These are phyloP conservation scores for Zhengitettix transpicula DNA, from an alignment of 2,888 invertebrate genomes.

Conservation along the genomic window DNA sequence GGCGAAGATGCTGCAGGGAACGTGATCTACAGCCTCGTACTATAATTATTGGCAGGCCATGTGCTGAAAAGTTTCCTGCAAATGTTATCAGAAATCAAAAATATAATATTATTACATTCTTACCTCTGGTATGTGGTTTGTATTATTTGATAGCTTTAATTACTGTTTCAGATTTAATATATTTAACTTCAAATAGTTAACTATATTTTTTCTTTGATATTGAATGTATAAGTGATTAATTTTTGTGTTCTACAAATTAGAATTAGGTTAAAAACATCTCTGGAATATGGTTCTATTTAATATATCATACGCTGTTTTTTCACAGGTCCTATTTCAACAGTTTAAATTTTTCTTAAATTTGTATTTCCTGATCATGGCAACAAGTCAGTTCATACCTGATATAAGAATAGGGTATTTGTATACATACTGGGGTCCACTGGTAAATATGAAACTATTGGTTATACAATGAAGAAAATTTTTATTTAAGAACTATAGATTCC, in stretches of 20 bases:
- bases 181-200: too few relatives aligned
- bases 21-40: conserved; percentile 60
- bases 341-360: conserved; percentile 97
- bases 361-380: conserved; percentile 95
- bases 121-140: conserved; percentile 42
- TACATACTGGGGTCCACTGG: conserved; percentile 97
- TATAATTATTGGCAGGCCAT: conserved; percentile 58
- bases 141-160: too few relatives aligned
- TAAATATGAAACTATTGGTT: conserved; percentile 22
- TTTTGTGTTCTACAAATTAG: too few relatives aligned
- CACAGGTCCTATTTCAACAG: conserved; percentile 87
- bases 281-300: too few relatives aligned
- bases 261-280: too few relatives aligned
- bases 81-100: conserved; percentile 97
- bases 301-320: too few relatives aligned
- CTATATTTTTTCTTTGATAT: too few relatives aligned
- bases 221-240: too few relatives aligned
- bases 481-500: conserved; percentile 1
- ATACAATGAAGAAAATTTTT: not conserved
- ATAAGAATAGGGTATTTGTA: conserved; percentile 93
- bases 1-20: conserved; percentile 48
- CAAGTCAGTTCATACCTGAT: conserved; percentile 94
- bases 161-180: too few relatives aligned
- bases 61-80: conserved; percentile 72
- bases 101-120: conserved; percentile 83